A percentile compares a stretch with the other conserved stretches of the same genome.
Conservation (phyloP, 1,140 invertebrate genomes). For the Drosophila nigromelanica region DNA sequence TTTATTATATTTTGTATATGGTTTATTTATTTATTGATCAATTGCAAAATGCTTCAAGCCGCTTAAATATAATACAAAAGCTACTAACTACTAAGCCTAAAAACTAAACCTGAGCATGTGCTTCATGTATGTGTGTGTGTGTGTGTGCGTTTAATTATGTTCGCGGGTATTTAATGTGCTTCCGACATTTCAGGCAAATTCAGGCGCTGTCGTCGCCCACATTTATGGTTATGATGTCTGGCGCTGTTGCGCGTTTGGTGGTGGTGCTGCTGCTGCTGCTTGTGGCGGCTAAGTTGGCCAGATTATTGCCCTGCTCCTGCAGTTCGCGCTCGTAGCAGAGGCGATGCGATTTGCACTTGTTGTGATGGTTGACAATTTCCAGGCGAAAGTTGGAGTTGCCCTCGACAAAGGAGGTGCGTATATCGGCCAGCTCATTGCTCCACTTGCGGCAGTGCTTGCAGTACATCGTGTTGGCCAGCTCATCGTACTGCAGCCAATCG, state of each 20-base stretch:
- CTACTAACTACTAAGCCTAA: constrained; percentile 52
- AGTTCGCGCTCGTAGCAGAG: constrained; percentile 86
- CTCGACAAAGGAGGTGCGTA: constrained; percentile 89
- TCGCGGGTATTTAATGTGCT: neutral
- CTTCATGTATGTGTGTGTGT: constrained; percentile 22
- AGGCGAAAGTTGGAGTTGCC: constrained; percentile 90
- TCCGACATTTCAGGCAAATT: neutral
- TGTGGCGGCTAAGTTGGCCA: constrained; percentile 51
- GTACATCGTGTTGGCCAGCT: constrained; percentile 88
- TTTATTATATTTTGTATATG: neutral
- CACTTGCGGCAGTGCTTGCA: constrained; percentile 90
- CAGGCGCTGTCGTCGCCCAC: constrained; percentile 73
- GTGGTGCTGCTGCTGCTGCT: constrained; percentile 30
- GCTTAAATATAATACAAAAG: constrained; percentile 49
- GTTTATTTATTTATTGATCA: constrained; percentile 8
- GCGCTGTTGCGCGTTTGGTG: constrained; percentile 32
- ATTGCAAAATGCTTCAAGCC: constrained; percentile 66
- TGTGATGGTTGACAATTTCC: constrained; percentile 91
- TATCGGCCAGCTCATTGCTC: constrained; percentile 88
- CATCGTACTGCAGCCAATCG: constrained; percentile 89
- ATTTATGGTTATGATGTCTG: constrained; percentile 79
- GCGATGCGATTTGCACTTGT: constrained; percentile 90
- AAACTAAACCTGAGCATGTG: constrained; percentile 68
- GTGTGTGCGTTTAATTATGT: neutral
- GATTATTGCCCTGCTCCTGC: constrained; percentile 77